These are phyloP conservation scores for Zoanthus sansibaricus DNA, from an alignment of 92 coral and sea anemone genomes.

Conservation along the genomic window DNA sequence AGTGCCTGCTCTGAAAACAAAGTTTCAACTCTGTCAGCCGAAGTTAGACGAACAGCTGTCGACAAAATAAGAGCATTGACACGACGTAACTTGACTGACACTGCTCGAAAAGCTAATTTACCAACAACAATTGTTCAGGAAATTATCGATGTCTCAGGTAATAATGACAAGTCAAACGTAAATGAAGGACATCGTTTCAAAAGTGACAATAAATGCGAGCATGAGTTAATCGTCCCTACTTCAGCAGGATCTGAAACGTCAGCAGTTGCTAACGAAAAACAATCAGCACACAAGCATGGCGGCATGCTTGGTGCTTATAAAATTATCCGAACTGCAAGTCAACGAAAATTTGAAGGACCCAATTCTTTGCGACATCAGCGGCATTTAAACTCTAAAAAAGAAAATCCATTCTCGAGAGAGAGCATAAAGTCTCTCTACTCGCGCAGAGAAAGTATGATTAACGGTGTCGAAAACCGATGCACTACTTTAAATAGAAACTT, in stretches of 20 bases:
- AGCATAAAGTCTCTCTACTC: conserved; percentile 31
- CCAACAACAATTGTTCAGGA: not conserved
- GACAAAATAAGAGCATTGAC: conserved; percentile 2
- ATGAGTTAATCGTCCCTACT: not conserved
- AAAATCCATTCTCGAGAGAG: not conserved
- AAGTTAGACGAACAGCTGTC: conserved; percentile 7
- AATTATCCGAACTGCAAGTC: conserved; percentile 34
- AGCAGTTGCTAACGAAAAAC: not conserved
- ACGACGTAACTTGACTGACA: conserved; percentile 28
- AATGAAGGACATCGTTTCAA: not conserved
- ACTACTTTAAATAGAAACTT: not conserved
- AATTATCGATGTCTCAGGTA: not conserved
- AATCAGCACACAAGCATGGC: not conserved
- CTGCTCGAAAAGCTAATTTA: not conserved
- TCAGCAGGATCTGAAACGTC: not conserved
- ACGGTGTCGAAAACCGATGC: not conserved
- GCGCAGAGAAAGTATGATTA: not conserved
- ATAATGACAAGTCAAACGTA: not conserved
- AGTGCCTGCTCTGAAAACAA: not conserved
- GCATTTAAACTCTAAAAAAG: conserved; percentile 27
- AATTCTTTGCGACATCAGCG: not conserved
- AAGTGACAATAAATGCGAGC: not conserved
- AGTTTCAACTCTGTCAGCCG: conserved; percentile 6
- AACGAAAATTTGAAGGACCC: not conserved
- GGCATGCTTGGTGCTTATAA: conserved; percentile 22